phyloP scores from a whole-genome alignment of 2,888 invertebrate species.

The Aphelenchoides bicaudatus region DNA sequence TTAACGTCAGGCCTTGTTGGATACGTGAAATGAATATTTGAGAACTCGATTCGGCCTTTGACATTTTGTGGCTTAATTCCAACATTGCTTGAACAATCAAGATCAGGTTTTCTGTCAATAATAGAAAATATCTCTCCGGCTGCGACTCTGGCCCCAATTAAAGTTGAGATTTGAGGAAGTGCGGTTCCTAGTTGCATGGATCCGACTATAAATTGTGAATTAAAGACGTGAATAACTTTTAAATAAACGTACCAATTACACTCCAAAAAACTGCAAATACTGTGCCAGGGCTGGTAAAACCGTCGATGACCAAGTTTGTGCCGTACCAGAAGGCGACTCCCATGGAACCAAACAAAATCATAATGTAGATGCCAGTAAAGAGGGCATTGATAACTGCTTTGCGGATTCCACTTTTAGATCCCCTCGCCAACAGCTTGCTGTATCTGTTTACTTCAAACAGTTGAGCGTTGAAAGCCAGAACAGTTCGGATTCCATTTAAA shows the following conservation, averaged over 20 bases:
- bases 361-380: conserved; percentile 42
- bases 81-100: conserved; percentile 62
- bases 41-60: conserved; percentile 62
- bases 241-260: conserved; percentile 42
- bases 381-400: conserved; percentile 34
- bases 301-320: conserved; percentile 35
- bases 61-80: conserved; percentile 62
- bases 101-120: conserved; percentile 63
- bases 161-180: conserved; percentile 75
- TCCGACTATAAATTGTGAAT: conserved; percentile 23
- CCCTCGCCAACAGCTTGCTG: conserved; percentile 24
- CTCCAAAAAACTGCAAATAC: conserved; percentile 50
- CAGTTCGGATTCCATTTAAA: conserved; percentile 51
- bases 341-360: conserved; percentile 61
- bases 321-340: conserved; percentile 55
- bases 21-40: conserved; percentile 62
- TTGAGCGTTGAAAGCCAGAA: conserved; percentile 40
- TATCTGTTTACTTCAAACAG: conserved; percentile 34
- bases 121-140: conserved; percentile 67
- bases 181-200: conserved; percentile 71
- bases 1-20: conserved; percentile 62
- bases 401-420: conserved; percentile 32
- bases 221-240: not conserved
- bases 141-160: conserved; percentile 75
- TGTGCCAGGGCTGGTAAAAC: conserved; percentile 37